phyloP scores from a whole-genome alignment of 1,140 invertebrate genomes.

The Heliconius melpomene region DNA sequence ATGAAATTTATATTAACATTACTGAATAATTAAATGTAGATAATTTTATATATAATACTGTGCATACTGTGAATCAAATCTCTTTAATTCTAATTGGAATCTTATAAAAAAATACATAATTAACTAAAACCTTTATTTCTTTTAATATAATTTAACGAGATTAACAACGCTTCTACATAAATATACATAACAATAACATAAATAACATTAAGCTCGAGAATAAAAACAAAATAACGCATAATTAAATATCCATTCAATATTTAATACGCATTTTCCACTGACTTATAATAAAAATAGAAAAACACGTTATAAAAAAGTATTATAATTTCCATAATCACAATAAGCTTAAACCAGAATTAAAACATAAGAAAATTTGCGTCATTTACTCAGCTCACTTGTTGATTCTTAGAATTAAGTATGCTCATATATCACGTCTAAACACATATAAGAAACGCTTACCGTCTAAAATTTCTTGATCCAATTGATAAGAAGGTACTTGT shows the following conservation, averaged over 20 bases:
- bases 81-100: not conserved
- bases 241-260: not conserved
- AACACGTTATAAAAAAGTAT: not conserved
- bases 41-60: not conserved
- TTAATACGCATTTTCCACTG: not conserved
- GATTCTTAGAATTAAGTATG: conserved; percentile 59
- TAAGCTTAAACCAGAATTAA: conserved; percentile 27
- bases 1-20: too few relatives aligned
- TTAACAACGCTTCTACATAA: not conserved
- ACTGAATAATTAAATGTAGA: too few relatives aligned
- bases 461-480: conserved; percentile 75
- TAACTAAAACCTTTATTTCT: not conserved
- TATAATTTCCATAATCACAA: not conserved
- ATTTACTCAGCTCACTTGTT: conserved; percentile 63
- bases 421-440: conserved; percentile 59
- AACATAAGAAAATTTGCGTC: conserved; percentile 57
- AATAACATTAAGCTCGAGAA: not conserved
- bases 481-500: conserved; percentile 69
- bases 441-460: conserved; percentile 50
- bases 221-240: not conserved
- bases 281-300: not conserved
- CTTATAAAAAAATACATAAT: not conserved
- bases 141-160: not conserved
- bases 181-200: not conserved
- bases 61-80: not conserved